Conservation (phyloP, 2,888 invertebrate species). For the Leptopilina syphax region DNA sequence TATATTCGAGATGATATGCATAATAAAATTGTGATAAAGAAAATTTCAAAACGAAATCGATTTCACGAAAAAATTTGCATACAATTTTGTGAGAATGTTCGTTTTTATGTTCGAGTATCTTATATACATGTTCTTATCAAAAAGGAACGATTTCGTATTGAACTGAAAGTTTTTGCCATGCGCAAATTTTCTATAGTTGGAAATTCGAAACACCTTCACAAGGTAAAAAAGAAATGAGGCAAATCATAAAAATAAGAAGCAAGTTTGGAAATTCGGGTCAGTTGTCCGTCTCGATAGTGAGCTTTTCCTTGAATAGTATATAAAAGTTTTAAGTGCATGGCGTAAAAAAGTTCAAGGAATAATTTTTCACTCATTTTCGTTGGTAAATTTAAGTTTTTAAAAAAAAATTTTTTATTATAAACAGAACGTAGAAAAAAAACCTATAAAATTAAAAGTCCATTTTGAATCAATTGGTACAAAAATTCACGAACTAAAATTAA, state of each 20-base stretch:
- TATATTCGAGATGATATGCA: too few relatives aligned
- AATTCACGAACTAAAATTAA: too few relatives aligned
- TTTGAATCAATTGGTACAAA: too few relatives aligned
- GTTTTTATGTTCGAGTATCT: background rate
- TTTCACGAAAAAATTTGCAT: background rate
- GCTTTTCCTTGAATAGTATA: background rate
- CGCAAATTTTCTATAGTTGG: background rate
- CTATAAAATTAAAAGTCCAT: too few relatives aligned
- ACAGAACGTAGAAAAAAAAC: too few relatives aligned
- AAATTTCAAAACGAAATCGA: background rate
- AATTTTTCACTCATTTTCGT: background rate
- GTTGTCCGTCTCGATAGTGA: background rate
- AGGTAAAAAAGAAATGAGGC: background rate
- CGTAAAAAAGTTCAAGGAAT: background rate
- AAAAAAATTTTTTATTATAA: too few relatives aligned
- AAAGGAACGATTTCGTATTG: background rate
- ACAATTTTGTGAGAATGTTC: background rate
- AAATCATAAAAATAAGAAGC: background rate
- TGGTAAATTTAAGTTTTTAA: too few relatives aligned
- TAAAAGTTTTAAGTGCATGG: background rate
- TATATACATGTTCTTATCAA: background rate
- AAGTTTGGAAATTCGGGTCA: slow-evolving; percentile 28
- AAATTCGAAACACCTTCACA: background rate
- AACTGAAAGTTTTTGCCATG: background rate
- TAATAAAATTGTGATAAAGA: background rate